Percentiles rank a stretch among this genome's conserved stretches.
Conservation (phyloP, 1,140 invertebrate species). For the Myzus persicae region DNA sequence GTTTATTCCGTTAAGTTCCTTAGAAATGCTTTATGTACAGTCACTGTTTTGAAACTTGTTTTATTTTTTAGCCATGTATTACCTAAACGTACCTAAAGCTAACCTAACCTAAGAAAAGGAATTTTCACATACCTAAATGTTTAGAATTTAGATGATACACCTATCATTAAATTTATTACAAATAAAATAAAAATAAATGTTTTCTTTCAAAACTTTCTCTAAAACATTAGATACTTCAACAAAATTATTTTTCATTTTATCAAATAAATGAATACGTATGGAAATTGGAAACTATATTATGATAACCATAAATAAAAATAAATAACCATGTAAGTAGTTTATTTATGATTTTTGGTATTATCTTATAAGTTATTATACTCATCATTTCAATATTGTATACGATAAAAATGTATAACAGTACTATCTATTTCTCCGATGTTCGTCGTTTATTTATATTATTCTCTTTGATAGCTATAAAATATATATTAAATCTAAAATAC, state of each 20-base stretch:
- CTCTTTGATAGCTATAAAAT: neutral
- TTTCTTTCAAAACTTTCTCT: neutral
- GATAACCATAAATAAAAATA: too few relatives aligned
- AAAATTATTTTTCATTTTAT: neutral
- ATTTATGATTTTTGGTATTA: too few relatives aligned
- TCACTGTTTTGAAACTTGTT: slow-evolving; percentile 34
- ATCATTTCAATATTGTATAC: too few relatives aligned
- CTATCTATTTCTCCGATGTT: too few relatives aligned
- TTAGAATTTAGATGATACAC: neutral
- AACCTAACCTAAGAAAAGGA: neutral
- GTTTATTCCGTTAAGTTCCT: slow-evolving; percentile 47
- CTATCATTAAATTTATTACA: neutral
- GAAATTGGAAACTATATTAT: too few relatives aligned
- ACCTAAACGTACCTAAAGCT: neutral
- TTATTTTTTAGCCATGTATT: slow-evolving; percentile 8
- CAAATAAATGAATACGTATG: neutral
- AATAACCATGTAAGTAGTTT: too few relatives aligned
- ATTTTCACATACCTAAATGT: neutral
- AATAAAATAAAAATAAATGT: neutral
- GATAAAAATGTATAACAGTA: too few relatives aligned
- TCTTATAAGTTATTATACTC: too few relatives aligned
- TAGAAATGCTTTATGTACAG: slow-evolving; percentile 3
- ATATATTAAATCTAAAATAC: too few relatives aligned
- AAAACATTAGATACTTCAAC: neutral
- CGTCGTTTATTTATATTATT: too few relatives aligned